Percentiles rank a stretch among this genome's conserved stretches.
Conservation (phyloP, 2,113 vertebrate genomes). For the Isurus oxyrinchus region DNA sequence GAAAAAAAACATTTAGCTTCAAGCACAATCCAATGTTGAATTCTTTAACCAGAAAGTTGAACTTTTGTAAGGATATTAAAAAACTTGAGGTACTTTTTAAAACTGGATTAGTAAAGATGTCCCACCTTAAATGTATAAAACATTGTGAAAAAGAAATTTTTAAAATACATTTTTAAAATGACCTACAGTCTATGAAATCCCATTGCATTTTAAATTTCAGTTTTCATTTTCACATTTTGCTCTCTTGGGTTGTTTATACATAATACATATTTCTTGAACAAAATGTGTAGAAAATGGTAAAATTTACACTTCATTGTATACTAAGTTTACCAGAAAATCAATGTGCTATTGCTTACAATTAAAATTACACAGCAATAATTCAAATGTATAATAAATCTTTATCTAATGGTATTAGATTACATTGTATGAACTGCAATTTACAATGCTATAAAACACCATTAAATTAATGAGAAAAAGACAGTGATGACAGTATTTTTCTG, state of each 20-base stretch:
- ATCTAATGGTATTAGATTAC: slow-evolving; percentile 32
- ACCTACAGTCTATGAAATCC: slow-evolving; percentile 11
- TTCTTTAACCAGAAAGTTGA: slow-evolving; percentile 16
- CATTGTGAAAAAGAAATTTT: slow-evolving; percentile 27
- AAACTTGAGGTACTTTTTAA: slow-evolving; percentile 34
- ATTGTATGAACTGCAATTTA: slow-evolving; percentile 25
- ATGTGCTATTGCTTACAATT: slow-evolving; percentile 32
- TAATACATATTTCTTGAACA: slow-evolving; percentile 36
- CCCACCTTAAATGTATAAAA: slow-evolving; percentile 33
- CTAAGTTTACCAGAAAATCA: slow-evolving; percentile 11
- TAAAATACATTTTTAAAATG: slow-evolving; percentile 32
- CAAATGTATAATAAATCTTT: slow-evolving; percentile 23
- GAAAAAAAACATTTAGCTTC: slow-evolving; percentile 12
- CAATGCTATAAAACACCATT: slow-evolving; percentile 32
- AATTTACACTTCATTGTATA: slow-evolving; percentile 34
- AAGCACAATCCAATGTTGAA: slow-evolving; percentile 29
- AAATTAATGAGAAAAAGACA: slow-evolving; percentile 13
- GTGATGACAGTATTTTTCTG: slow-evolving; percentile 22
- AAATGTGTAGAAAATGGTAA: slow-evolving; percentile 30
- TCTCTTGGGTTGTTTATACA: slow-evolving; percentile 24
- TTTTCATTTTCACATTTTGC: slow-evolving; percentile 12
- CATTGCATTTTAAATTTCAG: slow-evolving; percentile 35
- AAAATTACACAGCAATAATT: slow-evolving; percentile 36
- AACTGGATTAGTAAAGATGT: slow-evolving; percentile 34
- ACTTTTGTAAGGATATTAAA: slow-evolving; percentile 32